phyloP scores from a whole-genome alignment of 2,888 invertebrate genomes.

The Callimorpha dominula region DNA sequence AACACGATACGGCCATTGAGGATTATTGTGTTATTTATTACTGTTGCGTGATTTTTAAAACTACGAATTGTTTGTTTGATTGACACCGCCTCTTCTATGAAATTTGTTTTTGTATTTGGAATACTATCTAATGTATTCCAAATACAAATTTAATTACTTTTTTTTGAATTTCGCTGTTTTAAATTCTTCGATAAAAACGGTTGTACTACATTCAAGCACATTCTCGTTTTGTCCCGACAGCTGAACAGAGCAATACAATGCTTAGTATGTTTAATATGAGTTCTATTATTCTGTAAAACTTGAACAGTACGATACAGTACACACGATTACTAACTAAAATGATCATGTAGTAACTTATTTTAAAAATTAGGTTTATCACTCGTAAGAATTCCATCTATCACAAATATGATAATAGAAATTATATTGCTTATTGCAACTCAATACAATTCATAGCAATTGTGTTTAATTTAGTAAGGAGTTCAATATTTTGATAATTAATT shows the following conservation, averaged over 20 bases:
- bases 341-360: neutral
- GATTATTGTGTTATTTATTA: slow-evolving; percentile 29
- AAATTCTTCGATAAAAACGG: too few species aligned
- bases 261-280: neutral
- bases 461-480: neutral
- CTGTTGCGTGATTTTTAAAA: slow-evolving; percentile 31
- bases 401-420: neutral
- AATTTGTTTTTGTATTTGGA: neutral
- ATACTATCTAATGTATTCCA: too few species aligned
- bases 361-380: neutral
- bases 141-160: too few species aligned
- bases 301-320: neutral
- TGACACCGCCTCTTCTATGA: neutral
- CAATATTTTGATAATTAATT: neutral
- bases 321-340: neutral
- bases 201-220: too few species aligned
- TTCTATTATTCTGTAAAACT: neutral
- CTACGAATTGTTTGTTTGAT: slow-evolving; percentile 19
- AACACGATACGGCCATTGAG: slow-evolving; percentile 19
- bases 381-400: neutral
- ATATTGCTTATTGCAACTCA: neutral
- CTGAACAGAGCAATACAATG: neutral
- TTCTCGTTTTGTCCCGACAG: neutral
- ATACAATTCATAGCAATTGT: neutral
- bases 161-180: neutral